phyloP scores from a whole-genome alignment of 2,113 vertebrate species.

The Dendrocopos noguchii region DNA sequence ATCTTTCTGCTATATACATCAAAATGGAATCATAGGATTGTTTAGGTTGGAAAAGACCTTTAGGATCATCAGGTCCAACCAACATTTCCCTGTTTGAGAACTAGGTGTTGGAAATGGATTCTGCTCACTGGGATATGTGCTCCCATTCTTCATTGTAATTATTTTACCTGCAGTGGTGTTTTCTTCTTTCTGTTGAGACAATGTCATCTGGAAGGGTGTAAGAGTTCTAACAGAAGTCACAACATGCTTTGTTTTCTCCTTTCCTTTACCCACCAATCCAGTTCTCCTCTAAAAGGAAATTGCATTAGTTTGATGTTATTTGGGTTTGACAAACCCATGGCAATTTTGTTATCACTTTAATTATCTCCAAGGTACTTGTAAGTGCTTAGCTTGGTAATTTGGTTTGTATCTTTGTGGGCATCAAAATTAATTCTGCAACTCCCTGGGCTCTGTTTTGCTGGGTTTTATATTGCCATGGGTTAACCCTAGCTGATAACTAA shows the following conservation, averaged over 20 bases:
- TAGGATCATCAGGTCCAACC: too few species aligned
- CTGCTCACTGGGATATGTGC: neutral
- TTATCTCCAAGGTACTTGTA: slow-evolving; percentile 33
- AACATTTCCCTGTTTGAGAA: neutral
- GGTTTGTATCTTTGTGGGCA: slow-evolving; percentile 17
- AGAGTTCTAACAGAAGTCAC: neutral
- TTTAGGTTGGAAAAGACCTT: too few species aligned
- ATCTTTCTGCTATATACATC: neutral
- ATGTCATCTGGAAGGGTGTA: neutral
- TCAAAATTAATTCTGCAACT: slow-evolving; percentile 9
- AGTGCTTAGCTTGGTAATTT: slow-evolving; percentile 15
- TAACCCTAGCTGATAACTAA: neutral
- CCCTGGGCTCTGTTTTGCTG: neutral
- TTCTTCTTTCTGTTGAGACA: neutral
- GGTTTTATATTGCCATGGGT: neutral
- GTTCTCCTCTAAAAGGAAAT: slow-evolving; percentile 8
- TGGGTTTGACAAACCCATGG: neutral
- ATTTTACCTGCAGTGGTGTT: neutral
- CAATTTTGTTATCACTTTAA: slow-evolving; percentile 41
- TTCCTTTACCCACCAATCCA: neutral
- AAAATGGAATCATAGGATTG: neutral
- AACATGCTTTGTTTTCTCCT: neutral
- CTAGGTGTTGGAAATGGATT: neutral
- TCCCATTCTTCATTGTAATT: neutral
- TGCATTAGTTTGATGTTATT: slow-evolving; percentile 8